Conservation (phyloP, 2,888 invertebrate genomes). For the Ypsolopha sequella region DNA sequence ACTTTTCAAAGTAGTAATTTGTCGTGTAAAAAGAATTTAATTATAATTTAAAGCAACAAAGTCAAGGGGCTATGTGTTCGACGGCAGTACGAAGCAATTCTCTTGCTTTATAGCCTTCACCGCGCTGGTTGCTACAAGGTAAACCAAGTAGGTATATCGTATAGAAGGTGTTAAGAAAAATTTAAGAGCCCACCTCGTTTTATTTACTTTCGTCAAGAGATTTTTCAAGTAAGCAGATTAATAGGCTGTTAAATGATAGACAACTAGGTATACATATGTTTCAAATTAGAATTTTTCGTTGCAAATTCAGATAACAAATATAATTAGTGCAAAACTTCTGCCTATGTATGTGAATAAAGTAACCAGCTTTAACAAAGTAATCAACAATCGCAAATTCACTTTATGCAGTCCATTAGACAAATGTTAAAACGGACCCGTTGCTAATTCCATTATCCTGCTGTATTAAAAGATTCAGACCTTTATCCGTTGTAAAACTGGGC, state of each 20-base stretch:
- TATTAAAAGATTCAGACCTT: not conserved
- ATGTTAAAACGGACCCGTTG: too few relatives aligned
- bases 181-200: not conserved
- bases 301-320: not conserved
- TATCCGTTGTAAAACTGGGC: not conserved
- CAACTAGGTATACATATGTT: too few relatives aligned
- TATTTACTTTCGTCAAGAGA: not conserved
- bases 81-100: slow-evolving; percentile 3
- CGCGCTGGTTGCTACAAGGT: not conserved
- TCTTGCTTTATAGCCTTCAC: not conserved
- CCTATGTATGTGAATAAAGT: too few relatives aligned
- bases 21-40: slow-evolving; percentile 5
- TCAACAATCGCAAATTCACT: too few relatives aligned
- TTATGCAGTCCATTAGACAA: too few relatives aligned
- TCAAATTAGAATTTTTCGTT: not conserved
- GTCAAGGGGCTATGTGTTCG: slow-evolving; percentile 11
- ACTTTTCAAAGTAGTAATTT: slow-evolving; percentile 3
- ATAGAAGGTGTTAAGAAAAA: not conserved
- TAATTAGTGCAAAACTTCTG: too few relatives aligned
- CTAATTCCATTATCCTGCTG: not conserved
- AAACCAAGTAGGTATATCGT: not conserved
- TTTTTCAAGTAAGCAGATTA: too few relatives aligned
- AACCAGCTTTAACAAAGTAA: too few relatives aligned
- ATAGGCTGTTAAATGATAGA: too few relatives aligned
- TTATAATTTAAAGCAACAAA: slow-evolving; percentile 12